A percentile compares a stretch with the other conserved stretches of the same genome.
phyloP scores from a whole-genome alignment of 2,113 vertebrate species.

The Corythoichthys haematopterus region DNA sequence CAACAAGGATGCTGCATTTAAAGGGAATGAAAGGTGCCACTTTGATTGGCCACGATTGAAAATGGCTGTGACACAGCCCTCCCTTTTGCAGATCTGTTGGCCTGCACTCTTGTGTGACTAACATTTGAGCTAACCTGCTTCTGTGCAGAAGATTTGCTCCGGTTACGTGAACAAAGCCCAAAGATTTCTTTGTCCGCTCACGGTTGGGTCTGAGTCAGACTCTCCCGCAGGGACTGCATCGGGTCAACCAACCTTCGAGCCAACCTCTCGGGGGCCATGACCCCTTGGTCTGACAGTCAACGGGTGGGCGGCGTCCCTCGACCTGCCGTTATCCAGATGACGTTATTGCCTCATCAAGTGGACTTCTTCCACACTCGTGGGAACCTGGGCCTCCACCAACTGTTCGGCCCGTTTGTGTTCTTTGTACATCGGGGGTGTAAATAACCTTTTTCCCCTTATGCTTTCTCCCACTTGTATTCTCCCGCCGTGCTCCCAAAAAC shows the following conservation, averaged over 20 bases:
- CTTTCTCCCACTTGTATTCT: constrained; percentile 5
- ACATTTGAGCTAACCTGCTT: too few species aligned
- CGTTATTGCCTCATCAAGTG: constrained; percentile 57
- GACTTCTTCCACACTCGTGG: constrained; percentile 18
- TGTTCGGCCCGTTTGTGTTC: constrained; percentile 26
- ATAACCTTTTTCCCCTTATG: constrained; percentile 21
- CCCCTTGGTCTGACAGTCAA: constrained; percentile 48
- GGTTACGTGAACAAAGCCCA: too few species aligned
- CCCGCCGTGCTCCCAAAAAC: constrained; percentile 4
- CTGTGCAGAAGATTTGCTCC: too few species aligned
- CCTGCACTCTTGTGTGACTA: too few species aligned
- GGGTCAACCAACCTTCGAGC: constrained; percentile 51
- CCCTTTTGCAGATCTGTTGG: too few species aligned
- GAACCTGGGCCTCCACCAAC: constrained; percentile 19
- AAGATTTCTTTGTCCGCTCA: neutral
- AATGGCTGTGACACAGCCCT: too few species aligned
- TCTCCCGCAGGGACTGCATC: constrained; percentile 49
- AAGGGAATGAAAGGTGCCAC: too few species aligned
- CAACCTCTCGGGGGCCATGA: constrained; percentile 40
- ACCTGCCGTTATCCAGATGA: constrained; percentile 48
- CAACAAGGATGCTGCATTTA: too few species aligned
- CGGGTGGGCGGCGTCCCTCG: constrained; percentile 36
- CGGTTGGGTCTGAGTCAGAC: constrained; percentile 9
- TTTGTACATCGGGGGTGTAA: constrained; percentile 29
- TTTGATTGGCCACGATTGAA: too few species aligned